phyloP scores from a whole-genome alignment of 2,888 invertebrate species.

The Prosopocoilus inquinatus region DNA sequence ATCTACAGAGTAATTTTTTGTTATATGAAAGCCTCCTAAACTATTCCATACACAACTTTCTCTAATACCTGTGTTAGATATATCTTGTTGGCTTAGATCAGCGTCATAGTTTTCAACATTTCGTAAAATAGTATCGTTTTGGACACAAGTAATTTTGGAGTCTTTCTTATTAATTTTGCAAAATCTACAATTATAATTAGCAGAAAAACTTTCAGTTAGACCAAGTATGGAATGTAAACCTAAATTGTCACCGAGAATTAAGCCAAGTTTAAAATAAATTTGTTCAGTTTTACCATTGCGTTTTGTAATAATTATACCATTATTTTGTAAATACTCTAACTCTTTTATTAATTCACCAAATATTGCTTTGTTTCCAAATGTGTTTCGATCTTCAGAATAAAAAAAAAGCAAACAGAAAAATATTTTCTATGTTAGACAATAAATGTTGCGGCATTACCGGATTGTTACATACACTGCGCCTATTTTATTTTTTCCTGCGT shows the following conservation, averaged over 20 bases:
- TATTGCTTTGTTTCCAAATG: conserved; percentile 23
- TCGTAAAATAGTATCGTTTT: conserved; percentile 21
- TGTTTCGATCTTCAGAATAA: conserved; percentile 27
- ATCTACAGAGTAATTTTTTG: no score
- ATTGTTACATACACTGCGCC: conserved; percentile 17
- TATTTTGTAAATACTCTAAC: conserved; percentile 17
- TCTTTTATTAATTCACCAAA: conserved; percentile 19
- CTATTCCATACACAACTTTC: no score
- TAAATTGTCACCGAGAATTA: conserved; percentile 18
- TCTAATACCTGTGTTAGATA: no score
- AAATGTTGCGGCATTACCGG: no score
- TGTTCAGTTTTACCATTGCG: conserved; percentile 1
- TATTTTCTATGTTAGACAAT: conserved; percentile 25
- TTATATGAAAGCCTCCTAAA: no score
- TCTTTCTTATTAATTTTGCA: conserved; percentile 10
- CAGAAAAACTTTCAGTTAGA: conserved; percentile 11
- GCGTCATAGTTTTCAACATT: conserved; percentile 24
- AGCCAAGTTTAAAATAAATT: conserved; percentile 16
- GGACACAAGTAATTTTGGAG: conserved; percentile 5
- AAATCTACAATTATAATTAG: conserved; percentile 18
- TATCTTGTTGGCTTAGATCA: conserved; percentile 10
- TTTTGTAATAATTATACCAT: conserved; percentile 19
- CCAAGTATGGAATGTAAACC: conserved; percentile 16
- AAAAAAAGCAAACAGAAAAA: conserved; percentile 14
- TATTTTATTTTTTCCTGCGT: conserved; percentile 25